These are phyloP conservation scores for Lobophora halterata DNA, from an alignment of 2,888 invertebrate species.

Conservation along the genomic window DNA sequence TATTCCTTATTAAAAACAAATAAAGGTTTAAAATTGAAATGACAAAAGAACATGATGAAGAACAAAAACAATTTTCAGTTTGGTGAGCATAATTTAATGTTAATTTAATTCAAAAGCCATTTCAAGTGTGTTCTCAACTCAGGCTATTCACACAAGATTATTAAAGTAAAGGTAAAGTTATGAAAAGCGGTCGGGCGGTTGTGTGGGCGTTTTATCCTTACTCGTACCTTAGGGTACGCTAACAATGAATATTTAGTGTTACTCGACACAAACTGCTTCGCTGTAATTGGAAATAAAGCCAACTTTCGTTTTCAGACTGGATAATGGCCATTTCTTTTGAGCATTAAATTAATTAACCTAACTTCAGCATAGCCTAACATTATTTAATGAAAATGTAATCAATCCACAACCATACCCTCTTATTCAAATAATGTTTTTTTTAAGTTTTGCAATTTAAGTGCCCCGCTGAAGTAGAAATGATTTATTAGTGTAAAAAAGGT, in stretches of 20 bases:
- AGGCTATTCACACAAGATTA: slow-evolving; percentile 36
- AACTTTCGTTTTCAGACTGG: slow-evolving; percentile 6
- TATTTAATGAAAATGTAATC: too few relatives aligned
- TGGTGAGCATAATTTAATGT: too few relatives aligned
- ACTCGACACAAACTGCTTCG: slow-evolving; percentile 32
- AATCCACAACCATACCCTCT: too few relatives aligned
- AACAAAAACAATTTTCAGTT: too few relatives aligned
- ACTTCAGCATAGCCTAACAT: too few relatives aligned
- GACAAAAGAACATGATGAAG: too few relatives aligned
- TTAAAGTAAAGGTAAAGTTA: slow-evolving; percentile 42
- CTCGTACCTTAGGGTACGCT: slow-evolving; percentile 38
- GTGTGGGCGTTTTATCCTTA: slow-evolving; percentile 47
- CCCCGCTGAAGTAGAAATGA: background rate
- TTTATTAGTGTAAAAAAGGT: background rate
- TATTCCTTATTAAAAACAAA: too few relatives aligned
- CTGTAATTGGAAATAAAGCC: slow-evolving; percentile 32
- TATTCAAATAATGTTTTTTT: too few relatives aligned
- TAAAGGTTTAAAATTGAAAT: too few relatives aligned
- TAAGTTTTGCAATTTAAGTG: too few relatives aligned
- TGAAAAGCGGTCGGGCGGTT: slow-evolving; percentile 40
- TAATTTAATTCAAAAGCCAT: slow-evolving; percentile 26
- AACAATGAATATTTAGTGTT: slow-evolving; percentile 48
- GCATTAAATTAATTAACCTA: slow-evolving; percentile 8
- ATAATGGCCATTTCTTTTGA: slow-evolving; percentile 4
- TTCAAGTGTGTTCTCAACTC: slow-evolving; percentile 29